Evolutionary conservation across 2,113 vertebrate species (phyloP).

Genomic region (Pristiophorus japonicus): DNA sequence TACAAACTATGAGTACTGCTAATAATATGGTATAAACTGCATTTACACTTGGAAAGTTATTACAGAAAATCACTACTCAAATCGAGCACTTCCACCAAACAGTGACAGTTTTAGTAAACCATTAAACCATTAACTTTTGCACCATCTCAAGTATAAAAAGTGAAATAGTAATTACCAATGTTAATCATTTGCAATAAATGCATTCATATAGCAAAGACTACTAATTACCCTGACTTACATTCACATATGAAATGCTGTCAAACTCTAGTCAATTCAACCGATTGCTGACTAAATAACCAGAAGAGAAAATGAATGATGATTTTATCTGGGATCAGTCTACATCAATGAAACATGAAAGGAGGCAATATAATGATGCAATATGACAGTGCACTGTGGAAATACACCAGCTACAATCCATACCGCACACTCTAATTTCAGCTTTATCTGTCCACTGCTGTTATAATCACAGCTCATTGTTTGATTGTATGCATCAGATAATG

Average conservation of each 20-base stretch:
- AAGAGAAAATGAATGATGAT: background rate
- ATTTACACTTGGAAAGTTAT: background rate
- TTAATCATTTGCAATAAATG: background rate
- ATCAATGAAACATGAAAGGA: background rate
- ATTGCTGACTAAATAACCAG: background rate
- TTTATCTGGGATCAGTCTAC: background rate
- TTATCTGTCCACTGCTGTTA: background rate
- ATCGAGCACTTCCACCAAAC: background rate
- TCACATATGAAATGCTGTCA: background rate
- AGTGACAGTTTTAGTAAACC: constrained; percentile 8
- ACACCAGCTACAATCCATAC: background rate
- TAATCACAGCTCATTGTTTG: constrained; percentile 1
- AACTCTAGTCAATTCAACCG: background rate
- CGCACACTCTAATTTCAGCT: background rate
- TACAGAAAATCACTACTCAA: background rate
- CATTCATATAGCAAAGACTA: background rate
- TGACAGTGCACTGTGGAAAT: background rate
- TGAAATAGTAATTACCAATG: background rate
- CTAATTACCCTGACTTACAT: background rate
- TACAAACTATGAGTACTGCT: background rate
- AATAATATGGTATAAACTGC: background rate
- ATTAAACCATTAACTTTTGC: background rate
- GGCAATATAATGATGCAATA: background rate
- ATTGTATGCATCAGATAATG: background rate
- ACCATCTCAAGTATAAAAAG: background rate